Evolutionary conservation across 2,888 invertebrate genomes (phyloP), one percentile per base, ranked within the genome.

Genomic region (Linnaemya vulpina): DNA sequence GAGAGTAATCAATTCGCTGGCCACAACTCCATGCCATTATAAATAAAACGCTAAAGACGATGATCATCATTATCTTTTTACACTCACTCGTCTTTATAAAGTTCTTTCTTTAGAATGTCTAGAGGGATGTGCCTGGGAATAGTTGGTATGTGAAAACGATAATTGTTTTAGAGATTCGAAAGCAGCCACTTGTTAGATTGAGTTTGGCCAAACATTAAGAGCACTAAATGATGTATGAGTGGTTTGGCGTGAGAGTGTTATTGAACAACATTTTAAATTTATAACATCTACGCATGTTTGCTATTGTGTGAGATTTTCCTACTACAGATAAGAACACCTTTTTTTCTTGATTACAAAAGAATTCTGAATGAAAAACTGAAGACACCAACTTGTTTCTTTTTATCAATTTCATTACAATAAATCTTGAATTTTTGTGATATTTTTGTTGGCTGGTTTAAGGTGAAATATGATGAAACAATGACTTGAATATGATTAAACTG

Each of bases 111-210:
- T n/a, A 11, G 11, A 1, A n/a, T 13, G 25, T 10, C n/a, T 5
- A 11, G n/a, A n/a, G 1, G 22, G 7, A 40, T 5, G n/a, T 51
- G 62, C 9, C 22, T 62, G 74, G 17, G 60, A 51, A 71, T 25
- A 17, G 65, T 35, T 58, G 17, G 3, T 35, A 25, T 82, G 63
- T 63, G 49, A 74, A 62, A 71, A 82, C 46, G 55, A 43, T 65
- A 76, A 82, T n/a, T 63, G 63, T 55, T 38, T 76, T 30, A n/a
- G 7, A 65, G 17, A 62, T 83, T 76, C 40, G 71, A 77, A 77
- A 77, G 58, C 51, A 49, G n/a, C 25, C 22, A 25, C 67, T 73
- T 17, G 10, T 3, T 20, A n/a, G 63, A 53, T 55, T 11, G 11
- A 60, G 25, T 68, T 63, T 17, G 35, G 35, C 71, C 8, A 58